A percentile compares a stretch with the other conserved stretches of the same genome.
These are phyloP conservation scores for Aptenodytes forsteri DNA, from an alignment of 2,113 vertebrate species.

Conservation along the genomic window DNA sequence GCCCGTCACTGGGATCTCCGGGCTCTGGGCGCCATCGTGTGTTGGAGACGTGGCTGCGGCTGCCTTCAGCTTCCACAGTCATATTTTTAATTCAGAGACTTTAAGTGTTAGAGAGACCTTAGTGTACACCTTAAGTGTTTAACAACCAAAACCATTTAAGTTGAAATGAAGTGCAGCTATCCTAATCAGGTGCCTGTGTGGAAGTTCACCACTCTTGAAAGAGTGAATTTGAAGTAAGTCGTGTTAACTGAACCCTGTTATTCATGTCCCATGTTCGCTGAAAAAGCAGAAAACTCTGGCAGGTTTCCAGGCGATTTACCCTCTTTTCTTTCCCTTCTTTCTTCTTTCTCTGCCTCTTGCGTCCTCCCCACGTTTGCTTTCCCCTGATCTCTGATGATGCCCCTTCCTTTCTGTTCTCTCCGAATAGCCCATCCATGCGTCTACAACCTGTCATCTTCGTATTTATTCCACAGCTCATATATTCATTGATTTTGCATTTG, in stretches of 20 bases:
- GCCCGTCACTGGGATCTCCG: not conserved
- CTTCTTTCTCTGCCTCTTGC: not conserved
- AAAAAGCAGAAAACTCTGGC: not conserved
- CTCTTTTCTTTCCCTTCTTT: not conserved
- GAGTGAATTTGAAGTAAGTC: not conserved
- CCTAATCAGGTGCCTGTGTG: not conserved
- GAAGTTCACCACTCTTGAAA: not conserved
- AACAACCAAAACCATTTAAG: not conserved
- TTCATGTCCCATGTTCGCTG: not conserved
- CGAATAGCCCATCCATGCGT: not conserved
- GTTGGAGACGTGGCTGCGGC: not conserved
- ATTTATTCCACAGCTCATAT: not conserved
- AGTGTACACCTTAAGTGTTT: not conserved
- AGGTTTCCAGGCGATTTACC: not conserved
- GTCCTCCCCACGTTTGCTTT: not conserved
- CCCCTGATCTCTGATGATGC: not conserved
- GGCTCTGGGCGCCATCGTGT: constrained; percentile 67
- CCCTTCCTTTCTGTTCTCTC: not conserved
- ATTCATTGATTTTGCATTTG: not conserved
- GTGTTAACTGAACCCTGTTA: not conserved
- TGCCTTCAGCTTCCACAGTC: not conserved
- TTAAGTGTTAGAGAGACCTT: not conserved
- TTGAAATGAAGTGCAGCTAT: not conserved
- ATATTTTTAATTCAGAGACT: not conserved
- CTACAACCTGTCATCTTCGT: accelerated